phyloP scores from a whole-genome alignment of 37 sponge, comb jelly and placozoan species.

The Ephydatia muelleri region DNA sequence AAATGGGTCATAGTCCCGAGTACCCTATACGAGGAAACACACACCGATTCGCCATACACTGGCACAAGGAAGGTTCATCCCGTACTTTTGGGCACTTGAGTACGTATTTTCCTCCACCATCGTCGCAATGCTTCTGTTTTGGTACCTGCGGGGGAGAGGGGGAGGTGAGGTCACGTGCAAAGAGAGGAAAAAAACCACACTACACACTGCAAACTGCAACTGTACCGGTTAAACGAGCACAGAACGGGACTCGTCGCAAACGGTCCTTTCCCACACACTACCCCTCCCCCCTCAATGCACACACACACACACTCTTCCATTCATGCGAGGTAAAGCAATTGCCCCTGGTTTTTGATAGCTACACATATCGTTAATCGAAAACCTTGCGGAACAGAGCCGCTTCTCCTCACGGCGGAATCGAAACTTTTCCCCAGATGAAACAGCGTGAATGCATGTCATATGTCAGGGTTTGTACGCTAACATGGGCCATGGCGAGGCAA shows the following conservation, averaged over 20 bases:
- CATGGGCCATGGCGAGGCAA: slow-evolving; percentile 19
- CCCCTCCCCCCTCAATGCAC: too few species aligned
- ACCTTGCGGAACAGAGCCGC: neutral
- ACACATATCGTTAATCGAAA: neutral
- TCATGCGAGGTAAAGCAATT: too few species aligned
- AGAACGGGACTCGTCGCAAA: too few species aligned
- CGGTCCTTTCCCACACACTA: too few species aligned
- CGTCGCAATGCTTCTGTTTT: neutral
- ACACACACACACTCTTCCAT: too few species aligned
- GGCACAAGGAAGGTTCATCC: neutral
- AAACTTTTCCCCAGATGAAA: neutral
- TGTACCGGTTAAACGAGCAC: too few species aligned
- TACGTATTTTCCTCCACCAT: slow-evolving; percentile 48
- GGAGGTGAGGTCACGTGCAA: neutral
- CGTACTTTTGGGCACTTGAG: slow-evolving; percentile 79
- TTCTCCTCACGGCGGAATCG: neutral
- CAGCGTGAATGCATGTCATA: neutral
- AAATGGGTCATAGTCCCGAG: slow-evolving; percentile 88
- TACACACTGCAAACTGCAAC: too few species aligned
- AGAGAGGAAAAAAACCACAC: neutral
- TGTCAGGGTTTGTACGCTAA: neutral
- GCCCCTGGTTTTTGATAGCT: neutral
- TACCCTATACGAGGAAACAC: slow-evolving; percentile 54
- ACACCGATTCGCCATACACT: neutral
- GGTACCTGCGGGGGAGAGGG: neutral